Base-by-base conservation (phyloP, 2,888 invertebrate species). In the Drosophila robusta region DNA sequence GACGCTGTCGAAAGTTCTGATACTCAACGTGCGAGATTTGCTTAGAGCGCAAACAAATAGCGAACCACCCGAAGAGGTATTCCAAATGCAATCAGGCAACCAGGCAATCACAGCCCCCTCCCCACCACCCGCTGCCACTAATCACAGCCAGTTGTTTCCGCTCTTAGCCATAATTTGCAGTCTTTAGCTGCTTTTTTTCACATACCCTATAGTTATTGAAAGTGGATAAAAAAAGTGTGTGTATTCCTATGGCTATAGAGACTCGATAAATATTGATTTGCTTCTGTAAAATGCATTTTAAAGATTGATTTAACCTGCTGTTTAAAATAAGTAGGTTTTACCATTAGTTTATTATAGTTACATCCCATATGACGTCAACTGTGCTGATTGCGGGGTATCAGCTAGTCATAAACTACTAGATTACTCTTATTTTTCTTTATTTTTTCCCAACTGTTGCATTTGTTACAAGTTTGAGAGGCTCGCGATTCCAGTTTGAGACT, bases 11-110 rank as follows among this genome's bases (percentile, higher is more conserved):
- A 91, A 91, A 88, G 90, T 91, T 70, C 87, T 92, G 60, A 90
- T 92, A 77, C 88, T 92, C 56, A 92, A 91, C 76, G 92, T 92
- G 51, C 90, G 90, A 47, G 92, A 92, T 88, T 90, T 92, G 78
- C 78, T 92, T 61, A 89, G 75, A 74, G 81, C 75, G 32, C 77
- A 90, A 50, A 72, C 90, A 61, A 64, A 79, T 70, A 70, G 61
- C 57, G 89, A 87, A 8, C 55, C 58, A 8, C 36, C 50, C 39
- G 55, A 75, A 69, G 87, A 89, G 90, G 91, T 90, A 74, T 52
- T 61, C 41, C 22, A 57, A 47, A 42, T 44, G 45, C 16, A 29
- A n/a, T 12, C 39, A 46, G 18, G 22, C 46, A 18, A 18, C 18
- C 18, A 2, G 18, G 18, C 18, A 18, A 18, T n/a, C n/a, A n/a